Base-by-base conservation (phyloP, 2,888 invertebrate species). In the Hermodice carunculata region DNA sequence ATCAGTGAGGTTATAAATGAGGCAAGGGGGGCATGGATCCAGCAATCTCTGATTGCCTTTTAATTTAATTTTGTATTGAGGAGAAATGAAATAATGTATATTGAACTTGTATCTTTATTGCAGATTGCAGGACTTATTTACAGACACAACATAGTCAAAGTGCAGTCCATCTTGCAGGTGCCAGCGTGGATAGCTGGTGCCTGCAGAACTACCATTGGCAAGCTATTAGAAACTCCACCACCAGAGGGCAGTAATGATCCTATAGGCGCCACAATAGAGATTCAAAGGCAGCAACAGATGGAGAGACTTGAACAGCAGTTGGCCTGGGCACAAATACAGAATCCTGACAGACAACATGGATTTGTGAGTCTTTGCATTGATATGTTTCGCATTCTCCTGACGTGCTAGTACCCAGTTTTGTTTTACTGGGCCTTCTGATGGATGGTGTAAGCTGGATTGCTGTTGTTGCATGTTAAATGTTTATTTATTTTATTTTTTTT, bases 221-320 rank as follows among this genome's bases (percentile, higher is more conserved):
- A 86, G 72, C 67, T 87, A 28, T 70, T 88, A 42, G 77, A 82
- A 26, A 86, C 87, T 3, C 75, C 83, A 1, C 80, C 85, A 26
- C 87, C 87, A 2, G 78, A 80, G 32, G 80, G 84, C 31, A 75
- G 81, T 17, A 52, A 62, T n/a, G 57, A 73, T 11, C 86, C 85
- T 17, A 86, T 88, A 79, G 88, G 88, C 19, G 89, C 89, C 11
- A 89, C 89, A 2, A 73, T 88, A 53, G 89, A 89, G 73, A 78
- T 88, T 8, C 88, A 88, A 76, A 78, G 88, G 24, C 86, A 87
- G 66, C 88, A 88, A 69, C 86, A 87, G 60, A 77, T 87, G 59
- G 89, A 89, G 64, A 73, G 83, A 49, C 76, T 88, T 68, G 88
- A 89, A 74, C 88, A 88, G 67, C 88, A 88, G 75, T 81, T 87